phyloP scores from a whole-genome alignment of 2,888 invertebrate species.

The Drosophila paramelanica region DNA sequence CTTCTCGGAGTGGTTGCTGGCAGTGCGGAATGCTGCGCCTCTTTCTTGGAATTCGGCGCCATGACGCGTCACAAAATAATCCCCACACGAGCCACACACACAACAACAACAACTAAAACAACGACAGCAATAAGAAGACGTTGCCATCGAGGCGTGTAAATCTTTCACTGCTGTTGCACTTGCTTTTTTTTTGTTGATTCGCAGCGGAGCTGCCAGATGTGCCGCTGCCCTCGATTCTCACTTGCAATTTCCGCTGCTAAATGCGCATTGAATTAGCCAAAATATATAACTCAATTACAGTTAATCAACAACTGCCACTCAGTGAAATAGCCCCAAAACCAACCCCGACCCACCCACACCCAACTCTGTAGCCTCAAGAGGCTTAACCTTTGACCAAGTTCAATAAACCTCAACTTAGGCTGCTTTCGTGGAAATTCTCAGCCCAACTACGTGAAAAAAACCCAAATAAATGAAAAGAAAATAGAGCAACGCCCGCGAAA shows the following conservation, averaged over 20 bases:
- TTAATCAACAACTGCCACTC: constrained; percentile 24
- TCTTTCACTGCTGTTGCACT: constrained; percentile 66
- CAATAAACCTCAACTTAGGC: constrained; percentile 32
- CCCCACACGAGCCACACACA: constrained; percentile 32
- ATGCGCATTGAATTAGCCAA: constrained; percentile 43
- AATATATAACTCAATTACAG: constrained; percentile 41
- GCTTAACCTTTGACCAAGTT: constrained; percentile 34
- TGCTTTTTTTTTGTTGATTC: constrained; percentile 14
- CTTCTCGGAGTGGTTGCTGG: constrained; percentile 59
- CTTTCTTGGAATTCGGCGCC: constrained; percentile 71
- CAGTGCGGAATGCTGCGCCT: constrained; percentile 69
- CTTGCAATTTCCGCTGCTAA: constrained; percentile 58
- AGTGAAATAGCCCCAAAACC: background rate
- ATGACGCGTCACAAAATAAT: constrained; percentile 71
- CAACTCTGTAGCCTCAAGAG: background rate
- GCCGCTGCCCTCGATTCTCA: constrained; percentile 19
- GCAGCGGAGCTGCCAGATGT: constrained; percentile 55
- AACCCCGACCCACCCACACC: background rate
- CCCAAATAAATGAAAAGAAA: background rate
- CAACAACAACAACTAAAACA: background rate
- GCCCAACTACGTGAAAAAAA: background rate
- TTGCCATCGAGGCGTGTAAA: constrained; percentile 54
- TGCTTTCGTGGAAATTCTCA: constrained; percentile 29
- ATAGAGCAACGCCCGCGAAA: constrained; percentile 5
- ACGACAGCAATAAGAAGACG: constrained; percentile 7